These are phyloP conservation scores for Eupithecia subumbrata DNA, from an alignment of 2,888 invertebrate species.

Conservation along the genomic window DNA sequence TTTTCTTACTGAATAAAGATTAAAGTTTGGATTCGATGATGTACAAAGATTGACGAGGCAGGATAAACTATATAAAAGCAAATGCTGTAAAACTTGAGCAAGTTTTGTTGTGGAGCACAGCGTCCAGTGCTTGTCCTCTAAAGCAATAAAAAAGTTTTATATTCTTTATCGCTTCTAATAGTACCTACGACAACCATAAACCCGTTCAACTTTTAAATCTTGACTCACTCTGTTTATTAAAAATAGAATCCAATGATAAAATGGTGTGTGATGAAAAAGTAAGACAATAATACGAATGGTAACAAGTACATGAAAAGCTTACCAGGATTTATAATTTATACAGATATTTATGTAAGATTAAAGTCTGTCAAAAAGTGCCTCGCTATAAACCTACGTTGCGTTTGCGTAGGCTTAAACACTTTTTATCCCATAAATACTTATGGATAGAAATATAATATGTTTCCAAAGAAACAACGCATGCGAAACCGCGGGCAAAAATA, in stretches of 20 bases:
- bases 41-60: background rate
- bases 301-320: no score
- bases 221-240: background rate
- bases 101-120: background rate
- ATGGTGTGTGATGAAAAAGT: background rate
- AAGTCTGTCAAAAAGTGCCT: background rate
- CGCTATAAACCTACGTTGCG: background rate
- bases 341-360: background rate
- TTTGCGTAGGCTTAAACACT: no score
- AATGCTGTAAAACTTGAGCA: background rate
- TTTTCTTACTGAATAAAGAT: no score
- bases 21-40: background rate
- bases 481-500: background rate
- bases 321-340: no score
- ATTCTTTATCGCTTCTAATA: background rate
- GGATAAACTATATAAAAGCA: background rate
- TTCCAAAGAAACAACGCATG: no score
- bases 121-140: background rate
- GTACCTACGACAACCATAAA: background rate
- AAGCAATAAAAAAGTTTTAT: slow-evolving; percentile 3
- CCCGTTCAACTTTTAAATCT: background rate
- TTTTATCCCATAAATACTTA: no score
- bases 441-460: no score
- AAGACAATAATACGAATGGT: background rate
- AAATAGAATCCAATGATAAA: background rate